Evolutionary conservation across 1,140 invertebrate species (phyloP).

Genomic region (Drosophila saltans): DNA sequence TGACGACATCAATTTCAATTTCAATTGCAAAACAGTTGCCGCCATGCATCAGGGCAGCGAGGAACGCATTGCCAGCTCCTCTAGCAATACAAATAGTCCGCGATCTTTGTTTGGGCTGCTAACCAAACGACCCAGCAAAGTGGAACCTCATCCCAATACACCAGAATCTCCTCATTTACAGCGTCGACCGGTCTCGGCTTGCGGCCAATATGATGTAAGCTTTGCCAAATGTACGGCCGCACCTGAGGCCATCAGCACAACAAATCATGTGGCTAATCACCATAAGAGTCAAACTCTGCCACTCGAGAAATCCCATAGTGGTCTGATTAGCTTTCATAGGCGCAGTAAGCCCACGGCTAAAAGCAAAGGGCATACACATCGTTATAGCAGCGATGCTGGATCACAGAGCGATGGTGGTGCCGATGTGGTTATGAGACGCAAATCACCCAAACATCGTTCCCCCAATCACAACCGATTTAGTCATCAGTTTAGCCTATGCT

Average conservation of each 20-base stretch:
- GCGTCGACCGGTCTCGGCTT: slow-evolving; percentile 54
- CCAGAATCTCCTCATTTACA: slow-evolving; percentile 63
- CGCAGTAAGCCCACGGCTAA: slow-evolving; percentile 59
- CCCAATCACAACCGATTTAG: slow-evolving; percentile 80
- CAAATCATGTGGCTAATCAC: slow-evolving; percentile 43
- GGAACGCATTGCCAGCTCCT: slow-evolving; percentile 69
- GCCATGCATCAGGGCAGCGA: slow-evolving; percentile 70
- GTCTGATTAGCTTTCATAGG: slow-evolving; percentile 71
- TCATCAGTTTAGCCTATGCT: slow-evolving; percentile 81
- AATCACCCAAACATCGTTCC: slow-evolving; percentile 73
- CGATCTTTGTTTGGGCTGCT: slow-evolving; percentile 67
- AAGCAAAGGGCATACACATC: slow-evolving; percentile 62
- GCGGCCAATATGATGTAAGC: slow-evolving; percentile 68
- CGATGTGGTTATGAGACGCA: slow-evolving; percentile 68
- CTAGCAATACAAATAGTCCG: slow-evolving; percentile 53
- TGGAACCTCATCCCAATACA: slow-evolving; percentile 65
- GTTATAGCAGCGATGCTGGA: slow-evolving; percentile 67
- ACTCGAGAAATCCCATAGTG: slow-evolving; percentile 72
- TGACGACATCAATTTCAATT: not conserved
- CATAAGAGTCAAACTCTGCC: slow-evolving; percentile 74
- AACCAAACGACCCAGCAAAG: slow-evolving; percentile 68
- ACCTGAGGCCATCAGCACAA: not conserved
- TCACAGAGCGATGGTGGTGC: slow-evolving; percentile 71
- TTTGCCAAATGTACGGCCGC: slow-evolving; percentile 57
- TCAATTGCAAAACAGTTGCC: slow-evolving; percentile 11